Base-by-base conservation (phyloP, 1,140 invertebrate species). In the Pseudomyrmex sp. region DNA sequence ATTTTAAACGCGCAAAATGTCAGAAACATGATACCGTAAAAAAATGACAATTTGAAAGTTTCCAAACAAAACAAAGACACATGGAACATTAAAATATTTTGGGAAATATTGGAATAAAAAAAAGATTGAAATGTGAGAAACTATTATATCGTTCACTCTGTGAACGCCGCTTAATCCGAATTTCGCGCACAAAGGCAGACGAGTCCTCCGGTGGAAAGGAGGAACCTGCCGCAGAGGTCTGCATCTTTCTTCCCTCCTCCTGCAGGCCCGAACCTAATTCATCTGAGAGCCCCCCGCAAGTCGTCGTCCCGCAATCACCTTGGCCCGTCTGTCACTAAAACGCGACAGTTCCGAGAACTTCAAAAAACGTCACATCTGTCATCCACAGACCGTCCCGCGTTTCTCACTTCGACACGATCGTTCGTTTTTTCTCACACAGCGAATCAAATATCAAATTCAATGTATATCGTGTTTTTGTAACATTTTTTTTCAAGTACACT, bases 221-320 rank as follows among this genome's bases (percentile, higher is more conserved):
- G 83, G 89, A 92, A 92, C 91, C 91, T 91, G 92, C 89, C 86
- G 88, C 85, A 82, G 65, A 48, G 72, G 75, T 74, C 88, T 72
- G 77, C 89, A 76, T 87, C 86, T 52, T 88, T 35, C 65, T 23
- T 44, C 83, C 89, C 2, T 52, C 50, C 50, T 12, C 50, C 13
- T 13, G 50, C 35, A 91, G 89, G 86, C 75, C 86, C 90, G 90
- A 85, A 80, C 90, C 86, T 91, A 90, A 91, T 90, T 92, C 88
- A 87, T 87, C 79, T 76, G 58, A 52, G 85, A 52, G 63, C 83
- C 85, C 83, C 85, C 76, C 56, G 79, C 62, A 83, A 58, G 74
- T 83, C 79, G 54, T 52, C 46, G 54, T 52, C 46, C 59, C 20
- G 73, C 68, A 61, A 61, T n/a, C 26, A 26, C 26, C 23, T 54